These are phyloP conservation scores for Apodemia mormo DNA, from an alignment of 2,888 invertebrate species.

Conservation along the genomic window DNA sequence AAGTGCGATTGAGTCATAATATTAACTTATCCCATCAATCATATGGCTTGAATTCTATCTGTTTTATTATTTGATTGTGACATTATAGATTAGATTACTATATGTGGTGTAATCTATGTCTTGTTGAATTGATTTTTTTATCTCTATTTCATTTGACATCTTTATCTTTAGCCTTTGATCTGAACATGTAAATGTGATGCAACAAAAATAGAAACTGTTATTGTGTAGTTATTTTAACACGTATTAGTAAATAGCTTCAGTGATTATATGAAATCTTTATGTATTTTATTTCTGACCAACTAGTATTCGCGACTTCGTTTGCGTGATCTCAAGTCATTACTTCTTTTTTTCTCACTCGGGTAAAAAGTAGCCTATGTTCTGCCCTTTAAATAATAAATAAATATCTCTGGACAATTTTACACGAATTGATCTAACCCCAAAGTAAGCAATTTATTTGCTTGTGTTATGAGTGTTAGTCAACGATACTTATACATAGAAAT, in stretches of 20 bases:
- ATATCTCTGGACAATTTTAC: too few relatives aligned
- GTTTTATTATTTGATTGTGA: background rate
- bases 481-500: too few relatives aligned
- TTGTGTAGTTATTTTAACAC: constrained; percentile 19
- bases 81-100: constrained; percentile 9
- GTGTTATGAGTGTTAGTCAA: too few relatives aligned
- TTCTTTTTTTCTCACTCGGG: too few relatives aligned
- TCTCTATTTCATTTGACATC: constrained; percentile 27
- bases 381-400: too few relatives aligned
- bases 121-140: constrained; percentile 27
- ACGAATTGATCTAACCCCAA: too few relatives aligned
- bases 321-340: too few relatives aligned
- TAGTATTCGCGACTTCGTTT: too few relatives aligned
- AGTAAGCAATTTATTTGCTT: too few relatives aligned
- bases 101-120: constrained; percentile 16
- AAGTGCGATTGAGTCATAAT: background rate
- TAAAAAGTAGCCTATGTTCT: too few relatives aligned
- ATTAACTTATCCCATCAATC: background rate
- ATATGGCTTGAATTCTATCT: constrained; percentile 31
- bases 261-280: background rate
- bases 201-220: constrained; percentile 34
- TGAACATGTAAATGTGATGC: constrained; percentile 40
- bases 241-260: constrained; percentile 6
- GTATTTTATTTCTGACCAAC: background rate
- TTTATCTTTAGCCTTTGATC: constrained; percentile 29